Conservation (phyloP, 1,140 invertebrate species). For the Drosophila sulfurigaster region DNA sequence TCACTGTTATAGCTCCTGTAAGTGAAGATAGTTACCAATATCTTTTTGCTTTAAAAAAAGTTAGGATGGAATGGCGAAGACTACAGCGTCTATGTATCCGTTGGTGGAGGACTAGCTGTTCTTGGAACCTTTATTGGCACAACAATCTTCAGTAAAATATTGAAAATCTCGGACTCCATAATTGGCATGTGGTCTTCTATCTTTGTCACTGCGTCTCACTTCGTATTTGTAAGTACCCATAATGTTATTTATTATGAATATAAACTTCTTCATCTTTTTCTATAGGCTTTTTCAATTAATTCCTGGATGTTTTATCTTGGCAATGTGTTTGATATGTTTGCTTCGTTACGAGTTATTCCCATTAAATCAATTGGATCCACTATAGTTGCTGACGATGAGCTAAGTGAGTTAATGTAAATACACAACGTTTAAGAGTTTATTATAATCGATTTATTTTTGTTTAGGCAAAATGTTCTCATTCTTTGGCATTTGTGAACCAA, state of each 20-base stretch:
- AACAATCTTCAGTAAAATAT: slow-evolving; percentile 76
- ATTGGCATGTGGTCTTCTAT: slow-evolving; percentile 77
- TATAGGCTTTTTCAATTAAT: slow-evolving; percentile 67
- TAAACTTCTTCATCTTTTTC: background rate
- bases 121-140: slow-evolving; percentile 81
- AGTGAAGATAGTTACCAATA: slow-evolving; percentile 70
- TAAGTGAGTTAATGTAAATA: slow-evolving; percentile 60
- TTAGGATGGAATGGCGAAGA: slow-evolving; percentile 83
- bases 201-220: slow-evolving; percentile 66
- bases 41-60: slow-evolving; percentile 74
- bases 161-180: slow-evolving; percentile 76
- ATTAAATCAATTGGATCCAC: slow-evolving; percentile 81
- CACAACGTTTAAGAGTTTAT: background rate
- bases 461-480: slow-evolving; percentile 84
- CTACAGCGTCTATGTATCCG: slow-evolving; percentile 71
- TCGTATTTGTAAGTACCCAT: slow-evolving; percentile 66
- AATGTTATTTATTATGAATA: background rate
- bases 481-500: slow-evolving; percentile 80
- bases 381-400: slow-evolving; percentile 78
- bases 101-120: slow-evolving; percentile 61
- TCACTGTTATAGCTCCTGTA: slow-evolving; percentile 69
- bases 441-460: background rate
- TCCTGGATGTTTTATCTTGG: slow-evolving; percentile 75
- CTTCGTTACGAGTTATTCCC: slow-evolving; percentile 74
- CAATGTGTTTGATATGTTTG: slow-evolving; percentile 78